Evolutionary conservation across 1,140 invertebrate genomes (phyloP), one percentile per base, ranked within the genome.

Genomic region (Orius insidiosus): DNA sequence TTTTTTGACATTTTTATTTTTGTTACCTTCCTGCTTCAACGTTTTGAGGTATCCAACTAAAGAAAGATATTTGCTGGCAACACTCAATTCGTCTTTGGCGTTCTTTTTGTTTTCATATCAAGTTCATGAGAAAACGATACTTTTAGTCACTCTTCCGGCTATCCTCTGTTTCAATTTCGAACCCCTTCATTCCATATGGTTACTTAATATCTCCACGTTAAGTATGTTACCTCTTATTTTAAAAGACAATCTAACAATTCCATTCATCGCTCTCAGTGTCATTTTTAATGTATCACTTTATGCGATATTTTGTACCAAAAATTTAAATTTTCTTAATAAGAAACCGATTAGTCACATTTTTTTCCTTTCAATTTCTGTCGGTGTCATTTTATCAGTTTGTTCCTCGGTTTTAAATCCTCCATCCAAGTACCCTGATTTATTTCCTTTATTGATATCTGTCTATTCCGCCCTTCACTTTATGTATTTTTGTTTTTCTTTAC

Each of bases 101-200:
- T 98, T 98, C 64, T 98, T 93, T 58, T 63, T 98, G 7, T 95
- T 97, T 62, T 96, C 93, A 14, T 98, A 84, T 68, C 94, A 98
- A 74, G 92, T 98, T 38, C 95, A 98, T 62, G 95, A 98, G 61
- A 98, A 98, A 65, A 82, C 79, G 6, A 96, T 98, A 58, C 63
- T 99, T n/a, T 63, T 98, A 7, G 78, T 75, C 3, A 76, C 82
- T 2, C 60, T 94, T 56, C 83, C 85, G 2, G 75, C 86, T 4
- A 62, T 79, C 3, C 58, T 88, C 35, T 63, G 86, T 47, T 71
- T 85, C 40, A 70, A 74, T 11, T 69, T 76, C 50, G 73, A 85
- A 59, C 78, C 82, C 3, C 70, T 81, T 40, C 65, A 72, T 58
- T 78, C 78, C 60, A 70, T 82, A 53, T 93, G 88, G 85, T 93